Conservation (phyloP, 1,140 invertebrate species). For the Brachionus koreanus region DNA sequence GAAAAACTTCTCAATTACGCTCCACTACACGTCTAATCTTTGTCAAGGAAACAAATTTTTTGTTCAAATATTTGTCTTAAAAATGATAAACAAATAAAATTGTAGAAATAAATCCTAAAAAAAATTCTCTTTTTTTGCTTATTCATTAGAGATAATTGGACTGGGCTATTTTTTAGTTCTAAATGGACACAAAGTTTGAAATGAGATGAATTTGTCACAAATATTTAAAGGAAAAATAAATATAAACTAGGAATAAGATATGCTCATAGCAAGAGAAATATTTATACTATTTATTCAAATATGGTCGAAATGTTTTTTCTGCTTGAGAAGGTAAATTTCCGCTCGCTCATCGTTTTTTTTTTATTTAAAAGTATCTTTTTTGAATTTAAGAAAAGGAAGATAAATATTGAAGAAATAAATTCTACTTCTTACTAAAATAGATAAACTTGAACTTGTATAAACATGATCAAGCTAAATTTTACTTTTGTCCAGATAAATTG, state of each 20-base stretch:
- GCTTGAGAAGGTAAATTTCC: background rate
- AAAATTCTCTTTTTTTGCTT: background rate
- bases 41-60: slow-evolving; percentile 17
- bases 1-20: slow-evolving; percentile 75
- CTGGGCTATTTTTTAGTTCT: background rate
- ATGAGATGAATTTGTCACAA: background rate
- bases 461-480: background rate
- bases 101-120: background rate
- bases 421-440: background rate
- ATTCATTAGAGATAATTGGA: background rate
- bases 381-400: background rate
- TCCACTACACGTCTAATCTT: slow-evolving; percentile 29
- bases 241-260: background rate
- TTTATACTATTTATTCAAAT: background rate
- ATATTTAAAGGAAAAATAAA: background rate
- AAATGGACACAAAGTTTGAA: background rate
- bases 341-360: background rate
- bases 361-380: too few relatives aligned
- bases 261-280: background rate
- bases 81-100: slow-evolving; percentile 11
- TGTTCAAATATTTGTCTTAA: slow-evolving; percentile 11
- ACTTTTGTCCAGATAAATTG: too few relatives aligned
- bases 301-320: background rate
- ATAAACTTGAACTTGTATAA: background rate
- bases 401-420: background rate